A percentile compares a stretch with the other conserved stretches of the same genome.
Conservation (phyloP, 35 echinoderm and acorn worm genomes). For the Lytechinus pictus region DNA sequence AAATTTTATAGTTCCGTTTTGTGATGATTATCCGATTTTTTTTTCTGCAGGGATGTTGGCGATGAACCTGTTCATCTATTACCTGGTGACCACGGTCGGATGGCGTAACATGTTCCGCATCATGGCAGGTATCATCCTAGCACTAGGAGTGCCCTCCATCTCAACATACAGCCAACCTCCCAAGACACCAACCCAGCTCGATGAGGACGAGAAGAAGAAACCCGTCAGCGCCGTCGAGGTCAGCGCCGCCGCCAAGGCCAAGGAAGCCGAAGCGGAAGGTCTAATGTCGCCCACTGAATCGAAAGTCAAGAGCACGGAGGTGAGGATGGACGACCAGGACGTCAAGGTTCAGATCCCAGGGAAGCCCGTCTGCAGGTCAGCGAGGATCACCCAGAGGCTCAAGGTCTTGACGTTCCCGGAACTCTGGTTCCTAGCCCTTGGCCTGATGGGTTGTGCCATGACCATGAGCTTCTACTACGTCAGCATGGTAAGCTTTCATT, state of each 20-base stretch:
- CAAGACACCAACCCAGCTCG: neutral
- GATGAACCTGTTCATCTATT: slow-evolving; percentile 74
- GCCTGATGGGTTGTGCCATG: slow-evolving; percentile 84
- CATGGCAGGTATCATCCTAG: slow-evolving; percentile 67
- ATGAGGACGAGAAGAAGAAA: slow-evolving; percentile 58
- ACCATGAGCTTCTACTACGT: slow-evolving; percentile 95
- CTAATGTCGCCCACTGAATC: slow-evolving; percentile 12
- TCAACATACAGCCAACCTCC: slow-evolving; percentile 69
- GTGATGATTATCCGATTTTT: neutral
- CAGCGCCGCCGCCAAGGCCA: slow-evolving; percentile 26
- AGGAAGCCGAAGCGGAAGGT: slow-evolving; percentile 43
- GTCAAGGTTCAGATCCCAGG: slow-evolving; percentile 40
- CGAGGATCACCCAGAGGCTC: slow-evolving; percentile 43
- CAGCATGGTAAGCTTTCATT: slow-evolving; percentile 76
- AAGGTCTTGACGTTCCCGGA: slow-evolving; percentile 76
- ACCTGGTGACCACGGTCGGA: slow-evolving; percentile 62
- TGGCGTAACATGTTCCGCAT: slow-evolving; percentile 84
- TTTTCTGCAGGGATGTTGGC: slow-evolving; percentile 63
- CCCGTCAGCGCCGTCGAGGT: slow-evolving; percentile 4
- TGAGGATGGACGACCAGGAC: slow-evolving; percentile 59
- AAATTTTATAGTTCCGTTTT: too few relatives aligned
- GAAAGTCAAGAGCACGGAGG: slow-evolving; percentile 25
- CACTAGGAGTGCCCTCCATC: slow-evolving; percentile 63
- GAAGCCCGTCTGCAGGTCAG: neutral
- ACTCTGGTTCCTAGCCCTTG: slow-evolving; percentile 82